Percentiles rank a stretch among this genome's conserved stretches.
Evolutionary conservation across 2,113 vertebrate genomes (phyloP).

Genomic region (Triplophysa dalaica): DNA sequence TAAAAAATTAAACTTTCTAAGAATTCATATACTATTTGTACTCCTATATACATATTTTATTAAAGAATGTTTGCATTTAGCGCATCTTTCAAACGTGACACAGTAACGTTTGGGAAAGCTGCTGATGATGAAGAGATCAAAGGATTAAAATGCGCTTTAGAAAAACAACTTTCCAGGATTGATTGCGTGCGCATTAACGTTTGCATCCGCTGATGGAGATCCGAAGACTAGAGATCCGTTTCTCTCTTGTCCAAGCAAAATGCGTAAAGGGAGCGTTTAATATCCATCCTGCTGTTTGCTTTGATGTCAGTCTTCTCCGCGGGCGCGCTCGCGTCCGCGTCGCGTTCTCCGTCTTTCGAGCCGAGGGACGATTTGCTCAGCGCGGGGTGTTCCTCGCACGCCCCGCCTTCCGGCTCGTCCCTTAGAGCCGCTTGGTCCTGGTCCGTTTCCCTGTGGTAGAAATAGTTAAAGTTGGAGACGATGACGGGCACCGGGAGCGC

Average conservation of each 20-base stretch:
- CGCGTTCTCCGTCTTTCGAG: constrained; percentile 76
- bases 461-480: constrained; percentile 98
- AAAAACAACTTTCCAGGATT: constrained; percentile 60
- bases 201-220: no score
- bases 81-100: no score
- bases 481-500: constrained; percentile 96
- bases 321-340: constrained; percentile 68
- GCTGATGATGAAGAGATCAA: constrained; percentile 40
- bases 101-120: not conserved
- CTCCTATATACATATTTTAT: no score
- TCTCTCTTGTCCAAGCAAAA: constrained; percentile 91
- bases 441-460: constrained; percentile 95
- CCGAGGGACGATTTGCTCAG: constrained; percentile 77
- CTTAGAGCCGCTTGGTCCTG: constrained; percentile 85
- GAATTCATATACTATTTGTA: no score
- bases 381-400: constrained; percentile 69
- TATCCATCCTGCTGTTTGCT: constrained; percentile 86
- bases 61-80: no score
- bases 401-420: constrained; percentile 73
- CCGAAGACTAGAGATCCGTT: constrained; percentile 81
- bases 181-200: not conserved
- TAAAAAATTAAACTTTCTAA: not conserved
- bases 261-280: constrained; percentile 88
- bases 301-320: constrained; percentile 85
- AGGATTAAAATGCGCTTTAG: constrained; percentile 61